phyloP scores from a whole-genome alignment of 2,888 invertebrate genomes.

The Hirtodrosophila trivittata region DNA sequence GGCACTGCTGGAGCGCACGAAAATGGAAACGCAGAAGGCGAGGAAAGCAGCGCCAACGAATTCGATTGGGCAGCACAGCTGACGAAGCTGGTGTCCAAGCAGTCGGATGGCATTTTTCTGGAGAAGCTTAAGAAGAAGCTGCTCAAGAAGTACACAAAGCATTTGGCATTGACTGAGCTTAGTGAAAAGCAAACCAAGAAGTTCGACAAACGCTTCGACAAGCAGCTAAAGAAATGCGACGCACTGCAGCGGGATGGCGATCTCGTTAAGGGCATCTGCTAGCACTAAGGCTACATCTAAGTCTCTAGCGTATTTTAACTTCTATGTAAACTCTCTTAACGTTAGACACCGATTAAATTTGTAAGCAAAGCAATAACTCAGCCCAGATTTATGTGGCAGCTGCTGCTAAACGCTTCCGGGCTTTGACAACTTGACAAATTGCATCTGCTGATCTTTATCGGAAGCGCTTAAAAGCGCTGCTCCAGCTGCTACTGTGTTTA shows the following conservation, averaged over 20 bases:
- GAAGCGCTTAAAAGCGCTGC: slow-evolving; percentile 6
- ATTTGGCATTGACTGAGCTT: slow-evolving; percentile 83
- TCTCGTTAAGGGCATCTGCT: slow-evolving; percentile 84
- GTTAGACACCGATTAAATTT: slow-evolving; percentile 41
- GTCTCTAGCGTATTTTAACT: slow-evolving; percentile 33
- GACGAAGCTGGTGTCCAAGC: slow-evolving; percentile 70
- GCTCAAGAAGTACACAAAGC: slow-evolving; percentile 86
- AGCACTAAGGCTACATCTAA: slow-evolving; percentile 22
- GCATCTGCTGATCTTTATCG: slow-evolving; percentile 4
- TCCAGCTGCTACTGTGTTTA: background rate
- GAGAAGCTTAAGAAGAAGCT: slow-evolving; percentile 92
- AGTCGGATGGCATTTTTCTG: slow-evolving; percentile 86
- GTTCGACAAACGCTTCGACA: slow-evolving; percentile 88
- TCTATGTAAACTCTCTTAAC: slow-evolving; percentile 14
- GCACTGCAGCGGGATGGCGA: slow-evolving; percentile 87
- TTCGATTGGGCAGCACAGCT: slow-evolving; percentile 74
- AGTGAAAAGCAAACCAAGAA: slow-evolving; percentile 85
- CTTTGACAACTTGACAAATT: slow-evolving; percentile 14
- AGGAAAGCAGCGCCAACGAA: slow-evolving; percentile 23
- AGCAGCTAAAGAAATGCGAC: slow-evolving; percentile 88
- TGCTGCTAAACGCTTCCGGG: slow-evolving; percentile 7
- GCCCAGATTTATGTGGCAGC: slow-evolving; percentile 6
- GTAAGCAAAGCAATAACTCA: slow-evolving; percentile 35
- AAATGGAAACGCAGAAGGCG: slow-evolving; percentile 1
- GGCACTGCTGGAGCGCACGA: slow-evolving; percentile 2